These are phyloP conservation scores for Parnassius orleans DNA, from an alignment of 2,888 invertebrate species.

Conservation along the genomic window DNA sequence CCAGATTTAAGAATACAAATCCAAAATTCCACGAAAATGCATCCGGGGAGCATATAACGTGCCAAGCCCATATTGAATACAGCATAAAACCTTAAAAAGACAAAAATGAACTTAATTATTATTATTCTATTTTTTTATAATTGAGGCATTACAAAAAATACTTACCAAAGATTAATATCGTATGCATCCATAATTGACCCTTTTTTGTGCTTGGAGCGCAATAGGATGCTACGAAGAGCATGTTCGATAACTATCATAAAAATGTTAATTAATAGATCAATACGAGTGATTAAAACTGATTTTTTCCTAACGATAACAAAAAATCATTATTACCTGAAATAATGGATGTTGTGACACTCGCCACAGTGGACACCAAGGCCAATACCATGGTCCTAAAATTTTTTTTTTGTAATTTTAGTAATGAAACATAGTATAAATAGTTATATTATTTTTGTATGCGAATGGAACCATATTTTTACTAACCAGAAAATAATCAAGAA, in stretches of 20 bases:
- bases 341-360: slow-evolving; percentile 86
- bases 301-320: slow-evolving; percentile 43
- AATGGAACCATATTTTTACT: background rate
- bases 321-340: slow-evolving; percentile 66
- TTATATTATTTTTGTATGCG: background rate
- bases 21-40: slow-evolving; percentile 94
- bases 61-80: slow-evolving; percentile 94
- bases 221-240: slow-evolving; percentile 89
- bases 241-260: slow-evolving; percentile 84
- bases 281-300: background rate
- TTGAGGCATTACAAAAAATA: background rate
- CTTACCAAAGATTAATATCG: slow-evolving; percentile 88
- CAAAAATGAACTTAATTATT: background rate
- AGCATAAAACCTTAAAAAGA: slow-evolving; percentile 85
- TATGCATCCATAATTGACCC: slow-evolving; percentile 91
- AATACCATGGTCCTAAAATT: slow-evolving; percentile 79
- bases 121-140: background rate
- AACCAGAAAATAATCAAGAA: background rate
- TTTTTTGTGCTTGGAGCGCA: slow-evolving; percentile 89
- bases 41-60: slow-evolving; percentile 92
- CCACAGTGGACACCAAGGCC: slow-evolving; percentile 88
- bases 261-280: background rate
- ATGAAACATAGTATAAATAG: background rate
- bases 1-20: slow-evolving; percentile 89
- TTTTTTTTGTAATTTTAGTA: too few species aligned